phyloP scores from a whole-genome alignment of 2,888 invertebrate genomes.

The Drosophila meridionalis region DNA sequence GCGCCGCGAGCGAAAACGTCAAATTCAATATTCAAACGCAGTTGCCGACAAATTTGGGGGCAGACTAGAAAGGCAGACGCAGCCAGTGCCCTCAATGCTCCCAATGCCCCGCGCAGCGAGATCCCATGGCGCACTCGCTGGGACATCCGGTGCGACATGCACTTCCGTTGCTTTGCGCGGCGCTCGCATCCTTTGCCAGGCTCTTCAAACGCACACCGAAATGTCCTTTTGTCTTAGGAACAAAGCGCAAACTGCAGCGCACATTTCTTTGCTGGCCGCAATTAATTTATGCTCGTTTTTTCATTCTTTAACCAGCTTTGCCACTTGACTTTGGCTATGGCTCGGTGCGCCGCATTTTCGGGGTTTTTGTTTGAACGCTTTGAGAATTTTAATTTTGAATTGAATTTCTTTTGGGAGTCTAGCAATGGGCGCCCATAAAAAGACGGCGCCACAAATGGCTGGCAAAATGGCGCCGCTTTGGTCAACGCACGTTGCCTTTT shows the following conservation, averaged over 20 bases:
- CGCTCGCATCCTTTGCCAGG: slow-evolving; percentile 52
- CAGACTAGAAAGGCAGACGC: not conserved
- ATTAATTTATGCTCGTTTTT: slow-evolving; percentile 76
- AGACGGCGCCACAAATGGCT: slow-evolving; percentile 58
- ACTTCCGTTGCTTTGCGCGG: slow-evolving; percentile 72
- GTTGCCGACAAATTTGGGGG: slow-evolving; percentile 28
- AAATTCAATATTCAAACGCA: slow-evolving; percentile 74
- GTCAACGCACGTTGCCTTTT: slow-evolving; percentile 74
- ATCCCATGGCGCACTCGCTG: slow-evolving; percentile 27
- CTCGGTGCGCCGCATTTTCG: slow-evolving; percentile 30
- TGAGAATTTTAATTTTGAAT: slow-evolving; percentile 76
- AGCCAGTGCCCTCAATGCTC: not conserved
- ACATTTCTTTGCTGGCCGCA: slow-evolving; percentile 55
- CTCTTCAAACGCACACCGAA: slow-evolving; percentile 45
- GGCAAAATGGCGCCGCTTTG: slow-evolving; percentile 73
- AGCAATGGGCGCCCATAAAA: slow-evolving; percentile 45
- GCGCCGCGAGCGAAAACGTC: slow-evolving; percentile 48
- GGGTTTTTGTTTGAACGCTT: slow-evolving; percentile 62
- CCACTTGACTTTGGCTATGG: slow-evolving; percentile 72
- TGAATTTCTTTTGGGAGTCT: slow-evolving; percentile 57
- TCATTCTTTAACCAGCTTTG: slow-evolving; percentile 49
- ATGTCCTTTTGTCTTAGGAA: slow-evolving; percentile 59
- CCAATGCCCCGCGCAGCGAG: not conserved
- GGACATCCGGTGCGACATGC: slow-evolving; percentile 74
- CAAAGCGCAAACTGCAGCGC: slow-evolving; percentile 40